Evolutionary conservation across 2,113 vertebrate genomes (phyloP).

Genomic region (Glaucomys volans): DNA sequence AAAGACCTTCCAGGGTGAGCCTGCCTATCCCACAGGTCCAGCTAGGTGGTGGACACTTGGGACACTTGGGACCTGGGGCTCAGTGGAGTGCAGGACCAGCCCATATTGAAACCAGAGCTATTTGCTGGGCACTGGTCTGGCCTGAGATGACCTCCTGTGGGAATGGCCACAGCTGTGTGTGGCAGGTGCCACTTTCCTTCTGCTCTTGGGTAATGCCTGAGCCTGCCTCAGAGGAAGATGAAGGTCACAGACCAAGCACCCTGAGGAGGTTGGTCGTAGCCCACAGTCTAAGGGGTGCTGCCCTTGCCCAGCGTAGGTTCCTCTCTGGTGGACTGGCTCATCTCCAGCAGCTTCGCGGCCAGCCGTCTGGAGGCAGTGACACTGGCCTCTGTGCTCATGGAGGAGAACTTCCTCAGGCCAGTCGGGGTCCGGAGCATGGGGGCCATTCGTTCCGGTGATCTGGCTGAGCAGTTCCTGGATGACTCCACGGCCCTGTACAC

Average conservation of each 20-base stretch:
- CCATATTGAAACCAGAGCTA: neutral
- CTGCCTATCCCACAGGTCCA: neutral
- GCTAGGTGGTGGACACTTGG: neutral
- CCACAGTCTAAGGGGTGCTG: neutral
- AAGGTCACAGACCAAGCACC: neutral
- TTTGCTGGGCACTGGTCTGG: neutral
- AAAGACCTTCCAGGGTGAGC: conserved; percentile 95
- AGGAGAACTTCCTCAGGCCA: conserved; percentile 92
- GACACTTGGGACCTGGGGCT: neutral
- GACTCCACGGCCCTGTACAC: conserved; percentile 95
- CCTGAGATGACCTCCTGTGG: neutral
- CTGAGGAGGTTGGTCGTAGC: neutral
- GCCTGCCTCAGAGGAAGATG: neutral
- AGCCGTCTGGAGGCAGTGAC: conserved; percentile 93
- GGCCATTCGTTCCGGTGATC: conserved; percentile 88
- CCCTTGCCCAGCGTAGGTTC: conserved; percentile 89
- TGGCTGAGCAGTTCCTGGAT: conserved; percentile 93
- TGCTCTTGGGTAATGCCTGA: neutral
- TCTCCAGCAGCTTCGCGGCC: conserved; percentile 90
- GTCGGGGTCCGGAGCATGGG: conserved; percentile 91
- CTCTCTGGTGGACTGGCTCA: conserved; percentile 95
- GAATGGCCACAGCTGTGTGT: neutral
- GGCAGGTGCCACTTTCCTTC: neutral
- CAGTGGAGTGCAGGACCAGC: neutral
- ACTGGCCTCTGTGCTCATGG: conserved; percentile 93